phyloP scores from a whole-genome alignment of 2,113 vertebrate species.

The Laterallus jamaicensis region DNA sequence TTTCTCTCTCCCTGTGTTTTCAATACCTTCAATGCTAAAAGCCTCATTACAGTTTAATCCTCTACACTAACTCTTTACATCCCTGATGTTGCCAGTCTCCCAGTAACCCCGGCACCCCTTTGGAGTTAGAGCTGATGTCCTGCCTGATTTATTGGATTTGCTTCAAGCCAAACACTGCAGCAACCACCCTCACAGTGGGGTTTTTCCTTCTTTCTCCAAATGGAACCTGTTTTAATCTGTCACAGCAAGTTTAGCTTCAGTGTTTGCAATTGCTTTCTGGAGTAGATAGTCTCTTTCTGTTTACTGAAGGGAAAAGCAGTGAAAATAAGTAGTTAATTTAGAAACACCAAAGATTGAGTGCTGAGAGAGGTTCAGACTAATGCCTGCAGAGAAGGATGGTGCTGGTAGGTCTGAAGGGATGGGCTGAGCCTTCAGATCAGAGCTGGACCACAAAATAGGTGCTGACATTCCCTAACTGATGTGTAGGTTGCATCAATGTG shows the following conservation, averaged over 20 bases:
- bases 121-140: neutral
- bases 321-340: neutral
- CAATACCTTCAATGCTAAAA: neutral
- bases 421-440: neutral
- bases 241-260: neutral
- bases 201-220: neutral
- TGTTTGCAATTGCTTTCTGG: neutral
- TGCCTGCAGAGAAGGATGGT: neutral
- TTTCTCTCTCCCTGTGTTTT: neutral
- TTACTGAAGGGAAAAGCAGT: neutral
- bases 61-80: neutral
- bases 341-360: neutral
- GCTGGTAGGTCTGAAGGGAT: neutral
- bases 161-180: rapidly evolving
- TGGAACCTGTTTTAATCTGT: neutral
- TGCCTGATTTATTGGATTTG: neutral
- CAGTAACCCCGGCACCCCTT: neutral
- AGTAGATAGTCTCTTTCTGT: neutral
- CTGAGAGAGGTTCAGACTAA: neutral
- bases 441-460: neutral
- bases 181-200: rapidly evolving
- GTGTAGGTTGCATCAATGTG: rapidly evolving
- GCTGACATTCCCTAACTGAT: neutral
- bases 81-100: rapidly evolving
- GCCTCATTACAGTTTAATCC: conserved; percentile 9